Percentiles rank a stretch among this genome's conserved stretches.
Evolutionary conservation across 2,113 vertebrate species (phyloP).

Genomic region (Scophthalmus maximus): DNA sequence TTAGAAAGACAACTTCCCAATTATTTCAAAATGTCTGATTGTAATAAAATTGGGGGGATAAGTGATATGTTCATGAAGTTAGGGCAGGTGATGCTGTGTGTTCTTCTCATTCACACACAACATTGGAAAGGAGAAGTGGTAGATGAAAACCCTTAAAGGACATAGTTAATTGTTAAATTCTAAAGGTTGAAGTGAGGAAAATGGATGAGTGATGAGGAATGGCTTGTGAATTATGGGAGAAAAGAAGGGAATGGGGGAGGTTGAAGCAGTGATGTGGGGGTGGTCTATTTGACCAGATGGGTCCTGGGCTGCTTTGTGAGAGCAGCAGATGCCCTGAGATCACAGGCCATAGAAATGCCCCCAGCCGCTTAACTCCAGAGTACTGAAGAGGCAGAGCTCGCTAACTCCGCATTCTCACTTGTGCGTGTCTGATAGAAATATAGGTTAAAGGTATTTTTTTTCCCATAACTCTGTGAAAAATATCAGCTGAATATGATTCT

Average conservation of each 20-base stretch:
- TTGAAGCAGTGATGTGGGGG: background rate
- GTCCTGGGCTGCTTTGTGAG: slow-evolving; percentile 63
- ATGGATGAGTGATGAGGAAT: slow-evolving; percentile 11
- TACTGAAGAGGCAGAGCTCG: slow-evolving; percentile 40
- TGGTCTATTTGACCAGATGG: slow-evolving; percentile 74
- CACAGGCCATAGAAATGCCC: slow-evolving; percentile 57
- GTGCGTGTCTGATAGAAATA: slow-evolving; percentile 28
- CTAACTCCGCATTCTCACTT: slow-evolving; percentile 17
- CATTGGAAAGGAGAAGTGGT: background rate
- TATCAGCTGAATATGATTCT: slow-evolving; percentile 11
- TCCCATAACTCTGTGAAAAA: background rate
- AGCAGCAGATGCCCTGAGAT: slow-evolving; percentile 80
- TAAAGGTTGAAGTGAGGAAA: background rate
- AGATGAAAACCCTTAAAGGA: background rate
- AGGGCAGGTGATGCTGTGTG: background rate
- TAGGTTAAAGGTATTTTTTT: slow-evolving; percentile 32
- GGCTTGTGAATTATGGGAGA: slow-evolving; percentile 20
- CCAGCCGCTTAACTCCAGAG: slow-evolving; percentile 34
- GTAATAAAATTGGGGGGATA: background rate
- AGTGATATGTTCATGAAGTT: background rate
- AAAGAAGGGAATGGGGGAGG: background rate
- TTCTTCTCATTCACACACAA: background rate
- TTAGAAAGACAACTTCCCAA: background rate
- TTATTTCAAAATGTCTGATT: background rate
- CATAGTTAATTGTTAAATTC: background rate